Evolutionary conservation across 2,113 vertebrate genomes (phyloP).

Genomic region (Campylomormyrus tamandua): DNA sequence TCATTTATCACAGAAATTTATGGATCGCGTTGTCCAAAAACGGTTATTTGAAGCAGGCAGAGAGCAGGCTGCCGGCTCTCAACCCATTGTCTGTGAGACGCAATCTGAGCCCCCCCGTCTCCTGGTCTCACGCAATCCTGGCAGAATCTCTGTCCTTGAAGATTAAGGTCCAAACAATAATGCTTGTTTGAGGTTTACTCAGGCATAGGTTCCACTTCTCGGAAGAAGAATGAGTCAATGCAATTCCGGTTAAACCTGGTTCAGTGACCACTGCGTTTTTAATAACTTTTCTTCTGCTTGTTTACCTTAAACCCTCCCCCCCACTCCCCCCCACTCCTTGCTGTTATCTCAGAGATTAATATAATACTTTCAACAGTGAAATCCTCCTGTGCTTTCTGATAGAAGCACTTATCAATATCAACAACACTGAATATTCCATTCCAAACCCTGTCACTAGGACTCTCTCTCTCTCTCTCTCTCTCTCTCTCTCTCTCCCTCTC

Average conservation of each 20-base stretch:
- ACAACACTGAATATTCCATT: not conserved
- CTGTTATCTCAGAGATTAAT: not conserved
- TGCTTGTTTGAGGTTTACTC: not conserved
- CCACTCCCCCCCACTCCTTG: not conserved
- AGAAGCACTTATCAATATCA: not conserved
- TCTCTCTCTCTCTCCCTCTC: too few species aligned
- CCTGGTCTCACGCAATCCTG: not conserved
- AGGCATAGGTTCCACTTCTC: not conserved
- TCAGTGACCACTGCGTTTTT: not conserved
- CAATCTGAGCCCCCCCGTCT: not conserved
- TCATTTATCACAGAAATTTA: constrained; percentile 1
- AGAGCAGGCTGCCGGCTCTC: not conserved
- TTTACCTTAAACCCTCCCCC: not conserved
- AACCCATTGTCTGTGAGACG: not conserved
- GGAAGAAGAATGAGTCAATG: not conserved
- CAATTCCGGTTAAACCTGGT: not conserved
- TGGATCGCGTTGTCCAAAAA: not conserved
- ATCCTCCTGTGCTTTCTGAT: not conserved
- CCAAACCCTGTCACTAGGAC: not conserved
- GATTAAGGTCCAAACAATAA: not conserved
- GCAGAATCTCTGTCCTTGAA: not conserved
- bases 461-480: too few species aligned
- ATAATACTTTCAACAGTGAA: not conserved
- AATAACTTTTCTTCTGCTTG: not conserved
- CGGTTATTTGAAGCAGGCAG: not conserved